Evolutionary conservation across 1,140 invertebrate genomes (phyloP), one percentile per base, ranked within the genome.

Genomic region (Drosophila asahinai): DNA sequence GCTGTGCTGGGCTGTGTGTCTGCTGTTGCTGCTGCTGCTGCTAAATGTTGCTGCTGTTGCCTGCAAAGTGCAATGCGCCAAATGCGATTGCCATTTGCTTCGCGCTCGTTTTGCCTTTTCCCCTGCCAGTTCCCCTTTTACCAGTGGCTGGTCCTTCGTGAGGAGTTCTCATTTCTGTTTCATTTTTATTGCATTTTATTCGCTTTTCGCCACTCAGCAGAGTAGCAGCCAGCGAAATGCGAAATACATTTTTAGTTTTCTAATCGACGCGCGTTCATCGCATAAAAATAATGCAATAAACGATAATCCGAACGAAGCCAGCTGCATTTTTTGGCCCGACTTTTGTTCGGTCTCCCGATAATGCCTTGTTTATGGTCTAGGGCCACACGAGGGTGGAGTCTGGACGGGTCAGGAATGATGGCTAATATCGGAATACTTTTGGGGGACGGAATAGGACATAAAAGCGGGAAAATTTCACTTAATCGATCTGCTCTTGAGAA

Each of bases 251-350:
- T 90, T 91, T 91, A 90, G 86, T 90, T 86, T 73, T 91, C 86
- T 90, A 90, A 90, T 90, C 86, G 86, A 91, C 81, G 86, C 86
- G 86, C 86, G 86, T 91, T 90, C 86, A 90, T 90, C 86, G 86
- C 86, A 90, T 90, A 90, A 90, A 89, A 90, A 90, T 90, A 90
- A 90, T 86, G 86, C 82, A 90, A 90, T 90, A 90, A 90, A 80
- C 79, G 86, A 90, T 90, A 90, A 90, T 90, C 82, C 84, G 38
- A 61, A 42, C 63, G 54, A 55, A 71, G 68, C 67, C 83, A 86
- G 75, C 83, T 86, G 84, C 84, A 81, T 62, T 81, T 75, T 68
- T 70, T 65, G 80, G 70, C 54, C 72, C 57, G 74, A 77, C 75
- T 79, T 78, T 79, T 78, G 76, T 79, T 71, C 76, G 51, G 33